Percentiles rank a stretch among this genome's conserved stretches.
Conservation (phyloP, 2,888 invertebrate species). For the Xanthia togata region DNA sequence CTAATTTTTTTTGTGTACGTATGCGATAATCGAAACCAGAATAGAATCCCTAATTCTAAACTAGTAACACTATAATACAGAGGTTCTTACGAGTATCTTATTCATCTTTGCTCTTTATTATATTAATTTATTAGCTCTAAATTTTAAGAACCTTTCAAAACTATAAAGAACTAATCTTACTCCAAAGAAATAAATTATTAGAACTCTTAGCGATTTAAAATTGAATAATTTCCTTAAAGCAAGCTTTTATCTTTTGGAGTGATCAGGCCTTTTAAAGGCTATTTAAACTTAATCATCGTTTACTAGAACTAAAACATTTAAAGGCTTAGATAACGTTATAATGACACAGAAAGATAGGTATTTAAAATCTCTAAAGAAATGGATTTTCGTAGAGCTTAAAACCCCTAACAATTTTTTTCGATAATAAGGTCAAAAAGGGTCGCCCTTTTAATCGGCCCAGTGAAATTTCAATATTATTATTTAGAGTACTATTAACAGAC, state of each 20-base stretch:
- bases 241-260: not conserved
- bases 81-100: not conserved
- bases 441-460: not conserved
- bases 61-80: not conserved
- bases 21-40: no score
- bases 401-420: not conserved
- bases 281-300: constrained; percentile 16
- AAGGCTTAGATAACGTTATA: constrained; percentile 25
- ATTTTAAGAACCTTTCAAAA: constrained; percentile 6
- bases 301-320: constrained; percentile 6
- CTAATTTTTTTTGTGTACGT: not conserved
- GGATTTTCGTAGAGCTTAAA: not conserved
- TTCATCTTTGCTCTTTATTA: not conserved
- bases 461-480: constrained; percentile 26
- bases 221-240: constrained; percentile 14
- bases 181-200: not conserved
- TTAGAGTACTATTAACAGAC: constrained; percentile 15
- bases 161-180: not conserved
- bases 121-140: not conserved
- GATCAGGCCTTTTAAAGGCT: constrained; percentile 1
- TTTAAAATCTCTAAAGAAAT: constrained; percentile 16
- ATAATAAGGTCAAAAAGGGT: constrained; percentile 14
- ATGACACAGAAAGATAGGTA: constrained; percentile 10
- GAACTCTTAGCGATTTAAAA: constrained; percentile 23
- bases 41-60: no score